Evolutionary conservation across 2,888 invertebrate genomes (phyloP).

Genomic region (Scaptomyza tumidula): DNA sequence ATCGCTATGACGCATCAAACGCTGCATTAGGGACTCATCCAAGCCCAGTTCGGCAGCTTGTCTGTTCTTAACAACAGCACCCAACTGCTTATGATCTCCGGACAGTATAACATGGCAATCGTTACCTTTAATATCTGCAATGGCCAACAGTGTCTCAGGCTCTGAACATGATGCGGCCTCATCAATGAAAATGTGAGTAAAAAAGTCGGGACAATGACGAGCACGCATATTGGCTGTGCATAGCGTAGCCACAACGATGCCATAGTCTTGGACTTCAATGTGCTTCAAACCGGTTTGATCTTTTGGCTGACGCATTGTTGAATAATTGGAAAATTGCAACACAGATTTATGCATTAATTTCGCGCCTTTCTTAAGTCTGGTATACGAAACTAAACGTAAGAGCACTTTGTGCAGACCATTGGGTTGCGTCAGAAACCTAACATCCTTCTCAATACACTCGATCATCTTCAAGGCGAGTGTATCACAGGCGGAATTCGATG

Average conservation of each 20-base stretch:
- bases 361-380: slow-evolving; percentile 71
- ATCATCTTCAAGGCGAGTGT: slow-evolving; percentile 86
- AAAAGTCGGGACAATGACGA: neutral
- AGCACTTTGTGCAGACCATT: slow-evolving; percentile 53
- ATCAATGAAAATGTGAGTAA: slow-evolving; percentile 89
- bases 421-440: neutral
- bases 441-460: slow-evolving; percentile 48
- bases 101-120: slow-evolving; percentile 87
- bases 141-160: slow-evolving; percentile 88
- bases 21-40: slow-evolving; percentile 87
- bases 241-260: slow-evolving; percentile 88
- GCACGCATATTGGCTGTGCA: slow-evolving; percentile 85
- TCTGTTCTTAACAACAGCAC: slow-evolving; percentile 86
- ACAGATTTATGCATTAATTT: slow-evolving; percentile 67
- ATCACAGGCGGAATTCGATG: slow-evolving; percentile 90
- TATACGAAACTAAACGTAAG: slow-evolving; percentile 84
- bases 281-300: neutral
- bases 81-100: slow-evolving; percentile 91
- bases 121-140: slow-evolving; percentile 80
- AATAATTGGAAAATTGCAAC: slow-evolving; percentile 83
- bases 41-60: slow-evolving; percentile 72
- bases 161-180: slow-evolving; percentile 91
- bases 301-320: neutral
- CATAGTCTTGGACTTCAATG: slow-evolving; percentile 83
- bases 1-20: slow-evolving; percentile 87